Evolutionary conservation across 2,113 vertebrate genomes (phyloP).

Genomic region (Cygnus buccinator): DNA sequence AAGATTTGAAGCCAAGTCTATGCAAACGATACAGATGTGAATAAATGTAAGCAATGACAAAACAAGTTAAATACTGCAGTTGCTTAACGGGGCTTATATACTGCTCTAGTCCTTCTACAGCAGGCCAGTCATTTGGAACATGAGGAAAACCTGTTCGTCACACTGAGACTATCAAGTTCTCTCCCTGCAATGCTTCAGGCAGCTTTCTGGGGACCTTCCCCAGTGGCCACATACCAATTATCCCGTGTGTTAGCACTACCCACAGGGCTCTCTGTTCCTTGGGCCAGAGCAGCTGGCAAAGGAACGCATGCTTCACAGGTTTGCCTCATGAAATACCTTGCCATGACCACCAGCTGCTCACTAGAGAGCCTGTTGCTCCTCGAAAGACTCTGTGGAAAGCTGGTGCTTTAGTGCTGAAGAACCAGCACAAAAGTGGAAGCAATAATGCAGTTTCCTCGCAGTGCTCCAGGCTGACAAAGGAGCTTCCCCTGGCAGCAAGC

Average conservation of each 20-base stretch:
- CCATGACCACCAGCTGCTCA: background rate
- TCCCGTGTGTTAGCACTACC: background rate
- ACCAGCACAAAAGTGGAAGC: background rate
- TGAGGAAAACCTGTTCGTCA: background rate
- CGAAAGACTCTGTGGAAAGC: background rate
- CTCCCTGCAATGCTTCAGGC: background rate
- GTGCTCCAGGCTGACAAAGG: background rate
- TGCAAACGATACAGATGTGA: background rate
- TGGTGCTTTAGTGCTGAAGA: background rate
- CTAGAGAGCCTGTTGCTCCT: background rate
- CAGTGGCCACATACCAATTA: background rate
- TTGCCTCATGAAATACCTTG: background rate
- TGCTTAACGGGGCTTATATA: background rate
- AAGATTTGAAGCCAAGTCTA: background rate
- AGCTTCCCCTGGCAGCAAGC: background rate
- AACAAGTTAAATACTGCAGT: background rate
- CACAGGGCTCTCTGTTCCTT: background rate
- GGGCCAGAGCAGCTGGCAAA: background rate
- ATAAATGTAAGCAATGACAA: background rate
- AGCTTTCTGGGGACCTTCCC: background rate
- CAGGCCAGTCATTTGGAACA: background rate
- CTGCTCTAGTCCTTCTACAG: background rate
- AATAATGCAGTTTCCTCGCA: background rate
- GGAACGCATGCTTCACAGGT: background rate
- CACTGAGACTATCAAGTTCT: background rate